Base-by-base conservation (phyloP, 2,888 invertebrate genomes). In the Agrotis clavis region DNA sequence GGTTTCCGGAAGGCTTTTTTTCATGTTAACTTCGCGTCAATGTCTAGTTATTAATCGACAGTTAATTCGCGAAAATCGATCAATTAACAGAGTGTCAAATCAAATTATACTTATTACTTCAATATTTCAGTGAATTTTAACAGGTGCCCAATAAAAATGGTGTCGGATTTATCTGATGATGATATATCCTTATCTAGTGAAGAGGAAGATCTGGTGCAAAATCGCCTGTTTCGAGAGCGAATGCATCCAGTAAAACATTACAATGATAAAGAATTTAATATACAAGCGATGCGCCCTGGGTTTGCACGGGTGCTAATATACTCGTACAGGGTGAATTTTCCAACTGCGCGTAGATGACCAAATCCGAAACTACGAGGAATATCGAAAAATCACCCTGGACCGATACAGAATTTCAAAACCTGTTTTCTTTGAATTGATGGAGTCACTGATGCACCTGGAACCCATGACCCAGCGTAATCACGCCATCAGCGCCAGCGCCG, bases 401-500 rank as follows among this genome's bases (percentile, higher is more conserved):
- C 25, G 25, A 25, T 25, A 25, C 25, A 25, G 25, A 25, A 25
- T 48, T 48, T 18, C 5, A 48, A 18, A 48, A 16, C 54, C 54
- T 54, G 54, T 54, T 54, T 54, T 54, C 54, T 54, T 25, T 25
- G 25, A 54, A 54, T 54, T 54, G 54, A 54, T 54, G 54, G 54
- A 54, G 25, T 54, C 54, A 25, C 25, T 54, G 54, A 48, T 35
- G 51, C 50, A 51, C 51, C 30, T 63, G 30, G 51, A 63, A 63
- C 63, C 51, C 50, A 21, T 51, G 48, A 63, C 63, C 51, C 48
- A 57, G 54, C 56, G 71, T 16, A 65, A 64, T 54, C 47, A 63
- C 18, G 45, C 63, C 45, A 56, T 70, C 21, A 70, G 70, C 48
- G 70, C 56, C n/a, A n/a, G n/a, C n/a, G n/a, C n/a, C n/a, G 57